Conservation (phyloP, 1,140 invertebrate species). For the Asobara japonica region DNA sequence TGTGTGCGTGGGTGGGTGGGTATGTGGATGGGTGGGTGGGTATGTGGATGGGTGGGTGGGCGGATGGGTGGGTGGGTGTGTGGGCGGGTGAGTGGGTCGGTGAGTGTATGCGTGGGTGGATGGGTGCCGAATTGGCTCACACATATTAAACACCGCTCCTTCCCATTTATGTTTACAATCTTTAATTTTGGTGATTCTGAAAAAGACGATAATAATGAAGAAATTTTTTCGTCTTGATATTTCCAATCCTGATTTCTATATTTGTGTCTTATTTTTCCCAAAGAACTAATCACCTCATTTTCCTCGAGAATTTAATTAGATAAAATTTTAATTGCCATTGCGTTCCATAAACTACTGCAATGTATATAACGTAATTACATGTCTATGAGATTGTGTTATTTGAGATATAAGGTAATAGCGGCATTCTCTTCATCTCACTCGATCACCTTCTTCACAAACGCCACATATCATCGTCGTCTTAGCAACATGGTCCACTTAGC, state of each 20-base stretch:
- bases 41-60: no score
- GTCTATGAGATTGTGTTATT: background rate
- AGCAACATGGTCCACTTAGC: slow-evolving; percentile 39
- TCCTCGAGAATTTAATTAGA: slow-evolving; percentile 8
- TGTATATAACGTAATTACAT: slow-evolving; percentile 7
- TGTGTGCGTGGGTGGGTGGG: no score
- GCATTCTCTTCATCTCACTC: slow-evolving; percentile 10
- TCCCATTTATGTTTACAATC: no score
- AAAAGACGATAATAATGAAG: no score
- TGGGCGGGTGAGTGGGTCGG: no score
- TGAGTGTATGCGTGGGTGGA: no score
- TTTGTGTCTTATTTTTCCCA: background rate
- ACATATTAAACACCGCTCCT: no score
- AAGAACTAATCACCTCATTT: background rate
- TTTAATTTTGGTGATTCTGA: no score
- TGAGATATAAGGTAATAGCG: slow-evolving; percentile 1
- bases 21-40: no score
- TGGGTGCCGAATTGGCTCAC: no score
- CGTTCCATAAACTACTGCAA: background rate
- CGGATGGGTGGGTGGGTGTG: no score
- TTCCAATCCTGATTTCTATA: background rate
- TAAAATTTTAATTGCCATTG: slow-evolving; percentile 16
- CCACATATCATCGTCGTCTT: slow-evolving; percentile 31
- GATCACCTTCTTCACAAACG: slow-evolving; percentile 21
- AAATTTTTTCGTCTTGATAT: no score